phyloP scores from a whole-genome alignment of 2,797 vertebrate species.

The Cossypha niveicapilla region DNA sequence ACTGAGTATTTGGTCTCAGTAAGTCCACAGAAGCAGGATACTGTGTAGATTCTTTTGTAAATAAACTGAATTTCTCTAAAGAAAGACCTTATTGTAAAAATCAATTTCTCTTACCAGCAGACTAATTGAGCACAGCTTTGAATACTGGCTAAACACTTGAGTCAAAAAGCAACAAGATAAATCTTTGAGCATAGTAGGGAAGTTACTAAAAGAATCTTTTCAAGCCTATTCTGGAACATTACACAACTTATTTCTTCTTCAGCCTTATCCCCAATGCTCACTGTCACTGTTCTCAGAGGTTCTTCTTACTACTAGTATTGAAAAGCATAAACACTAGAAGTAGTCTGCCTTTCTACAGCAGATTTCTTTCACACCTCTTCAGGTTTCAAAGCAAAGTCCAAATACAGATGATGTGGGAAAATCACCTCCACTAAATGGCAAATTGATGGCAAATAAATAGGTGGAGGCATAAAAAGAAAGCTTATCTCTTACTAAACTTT shows the following conservation, averaged over 20 bases:
- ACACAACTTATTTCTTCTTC: neutral
- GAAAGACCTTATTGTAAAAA: slow-evolving; percentile 2
- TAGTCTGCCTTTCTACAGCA: neutral
- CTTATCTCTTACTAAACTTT: neutral
- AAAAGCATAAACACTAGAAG: neutral
- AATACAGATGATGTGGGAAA: neutral
- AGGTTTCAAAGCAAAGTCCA: neutral
- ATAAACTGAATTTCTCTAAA: neutral
- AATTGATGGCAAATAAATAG: neutral
- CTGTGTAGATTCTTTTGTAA: neutral
- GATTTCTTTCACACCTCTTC: neutral
- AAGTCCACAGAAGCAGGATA: neutral
- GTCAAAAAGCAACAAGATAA: neutral
- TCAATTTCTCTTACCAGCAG: neutral
- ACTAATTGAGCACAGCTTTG: neutral
- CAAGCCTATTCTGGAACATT: neutral
- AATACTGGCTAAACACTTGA: neutral
- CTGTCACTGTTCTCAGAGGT: neutral
- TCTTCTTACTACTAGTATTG: neutral
- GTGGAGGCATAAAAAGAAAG: neutral
- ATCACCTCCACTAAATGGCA: neutral
- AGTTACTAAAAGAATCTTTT: slow-evolving; percentile 17
- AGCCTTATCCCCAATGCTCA: neutral
- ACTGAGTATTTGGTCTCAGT: neutral
- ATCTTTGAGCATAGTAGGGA: neutral